Evolutionary conservation across 1,140 invertebrate genomes (phyloP).

Genomic region (Heterodera carotae): DNA sequence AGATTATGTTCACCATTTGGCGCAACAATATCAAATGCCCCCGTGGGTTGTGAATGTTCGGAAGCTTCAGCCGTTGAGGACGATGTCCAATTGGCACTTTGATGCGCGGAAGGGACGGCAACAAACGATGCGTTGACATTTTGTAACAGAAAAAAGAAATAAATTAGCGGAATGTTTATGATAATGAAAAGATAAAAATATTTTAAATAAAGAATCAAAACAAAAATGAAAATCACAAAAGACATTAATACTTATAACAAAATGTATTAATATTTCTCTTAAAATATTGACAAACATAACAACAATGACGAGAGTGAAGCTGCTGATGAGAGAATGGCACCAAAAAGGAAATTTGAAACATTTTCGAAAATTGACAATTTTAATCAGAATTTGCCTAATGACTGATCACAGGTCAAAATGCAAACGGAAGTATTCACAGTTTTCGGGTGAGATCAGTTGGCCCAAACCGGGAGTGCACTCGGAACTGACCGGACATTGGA

Average conservation of each 20-base stretch:
- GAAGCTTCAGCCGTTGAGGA: constrained; percentile 55
- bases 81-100: constrained; percentile 54
- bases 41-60: constrained; percentile 33
- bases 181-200: neutral
- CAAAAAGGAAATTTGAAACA: neutral
- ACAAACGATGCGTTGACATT: constrained; percentile 30
- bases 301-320: neutral
- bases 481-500: constrained; percentile 44
- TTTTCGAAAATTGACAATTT: neutral
- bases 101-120: constrained; percentile 50
- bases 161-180: neutral
- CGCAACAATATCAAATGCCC: constrained; percentile 50
- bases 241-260: neutral
- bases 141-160: neutral
- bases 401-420: constrained; percentile 46
- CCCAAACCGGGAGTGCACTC: constrained; percentile 43
- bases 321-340: neutral
- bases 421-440: constrained; percentile 44
- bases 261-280: neutral
- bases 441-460: constrained; percentile 51
- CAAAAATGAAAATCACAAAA: neutral
- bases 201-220: neutral
- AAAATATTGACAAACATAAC: constrained; percentile 1
- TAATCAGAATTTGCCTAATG: neutral
- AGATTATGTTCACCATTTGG: constrained; percentile 48